phyloP scores from a whole-genome alignment of 2,888 invertebrate genomes.

The Malthinus flaveolus region DNA sequence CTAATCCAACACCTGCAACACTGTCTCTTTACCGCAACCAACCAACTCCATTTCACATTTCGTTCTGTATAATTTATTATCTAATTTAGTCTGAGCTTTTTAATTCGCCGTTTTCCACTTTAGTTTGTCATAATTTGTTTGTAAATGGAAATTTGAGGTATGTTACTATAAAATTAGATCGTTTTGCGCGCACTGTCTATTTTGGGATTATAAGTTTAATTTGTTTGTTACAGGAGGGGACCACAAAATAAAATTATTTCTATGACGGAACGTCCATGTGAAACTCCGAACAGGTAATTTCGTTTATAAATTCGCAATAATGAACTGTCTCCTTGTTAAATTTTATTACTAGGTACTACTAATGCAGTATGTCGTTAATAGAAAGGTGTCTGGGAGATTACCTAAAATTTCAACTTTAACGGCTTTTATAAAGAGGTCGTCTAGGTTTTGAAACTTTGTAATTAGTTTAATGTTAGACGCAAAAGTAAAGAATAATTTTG shows the following conservation, averaged over 20 bases:
- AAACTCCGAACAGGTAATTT: slow-evolving; percentile 46
- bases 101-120: slow-evolving; percentile 30
- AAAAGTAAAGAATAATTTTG: too few species aligned
- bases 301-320: neutral
- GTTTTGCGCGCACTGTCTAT: slow-evolving; percentile 4
- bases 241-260: slow-evolving; percentile 41
- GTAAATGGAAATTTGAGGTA: slow-evolving; percentile 14
- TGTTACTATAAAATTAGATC: slow-evolving; percentile 6
- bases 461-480: too few species aligned
- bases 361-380: neutral
- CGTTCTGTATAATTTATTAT: slow-evolving; percentile 34
- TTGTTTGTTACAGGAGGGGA: slow-evolving; percentile 43
- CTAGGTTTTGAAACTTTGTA: too few species aligned
- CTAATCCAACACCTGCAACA: slow-evolving; percentile 29
- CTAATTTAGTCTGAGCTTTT: slow-evolving; percentile 32
- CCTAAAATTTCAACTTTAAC: too few species aligned
- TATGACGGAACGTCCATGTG: slow-evolving; percentile 46
- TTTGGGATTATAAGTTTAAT: too few species aligned
- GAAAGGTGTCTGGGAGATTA: too few species aligned
- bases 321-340: neutral
- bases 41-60: slow-evolving; percentile 17
- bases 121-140: slow-evolving; percentile 22
- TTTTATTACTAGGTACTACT: neutral
- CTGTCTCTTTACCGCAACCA: slow-evolving; percentile 24
- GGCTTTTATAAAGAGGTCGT: too few species aligned